Percentiles rank a stretch among this genome's conserved stretches.
phyloP scores from a whole-genome alignment of 2,888 invertebrate species.

The Cinara cedri region DNA sequence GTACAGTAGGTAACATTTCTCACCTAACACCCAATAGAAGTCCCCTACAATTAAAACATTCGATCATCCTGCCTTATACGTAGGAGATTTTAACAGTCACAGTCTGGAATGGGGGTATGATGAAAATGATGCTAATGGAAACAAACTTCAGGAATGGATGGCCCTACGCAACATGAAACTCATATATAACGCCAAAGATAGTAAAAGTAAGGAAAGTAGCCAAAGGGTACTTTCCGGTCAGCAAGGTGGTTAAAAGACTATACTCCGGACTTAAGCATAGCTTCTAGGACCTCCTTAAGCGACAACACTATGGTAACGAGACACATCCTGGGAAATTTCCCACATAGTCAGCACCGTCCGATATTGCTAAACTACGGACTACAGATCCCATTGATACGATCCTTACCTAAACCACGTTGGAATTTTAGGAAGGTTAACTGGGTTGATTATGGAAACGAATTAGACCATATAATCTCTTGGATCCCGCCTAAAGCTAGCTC shows the following conservation, averaged over 20 bases:
- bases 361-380: slow-evolving; percentile 3
- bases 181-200: slow-evolving; percentile 25
- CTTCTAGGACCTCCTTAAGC: neutral
- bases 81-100: slow-evolving; percentile 37
- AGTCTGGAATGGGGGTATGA: slow-evolving; percentile 5
- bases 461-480: slow-evolving; percentile 1
- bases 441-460: neutral
- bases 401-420: slow-evolving; percentile 1
- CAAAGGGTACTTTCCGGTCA: slow-evolving; percentile 32
- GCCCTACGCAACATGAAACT: slow-evolving; percentile 26
- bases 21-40: slow-evolving; percentile 6
- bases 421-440: slow-evolving; percentile 29
- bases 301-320: neutral
- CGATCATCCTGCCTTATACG: slow-evolving; percentile 19
- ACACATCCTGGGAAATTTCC: slow-evolving; percentile 9
- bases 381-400: slow-evolving; percentile 24
- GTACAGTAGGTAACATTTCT: no score
- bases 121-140: slow-evolving; percentile 19
- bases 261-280: slow-evolving; percentile 20
- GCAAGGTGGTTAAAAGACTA: slow-evolving; percentile 36
- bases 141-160: slow-evolving; percentile 4
- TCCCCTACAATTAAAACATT: slow-evolving; percentile 16
- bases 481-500: slow-evolving; percentile 1
- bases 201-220: no score
- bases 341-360: slow-evolving; percentile 13